These are phyloP conservation scores for Hymenochirus boettgeri DNA, from an alignment of 2,113 vertebrate genomes.

Conservation along the genomic window DNA sequence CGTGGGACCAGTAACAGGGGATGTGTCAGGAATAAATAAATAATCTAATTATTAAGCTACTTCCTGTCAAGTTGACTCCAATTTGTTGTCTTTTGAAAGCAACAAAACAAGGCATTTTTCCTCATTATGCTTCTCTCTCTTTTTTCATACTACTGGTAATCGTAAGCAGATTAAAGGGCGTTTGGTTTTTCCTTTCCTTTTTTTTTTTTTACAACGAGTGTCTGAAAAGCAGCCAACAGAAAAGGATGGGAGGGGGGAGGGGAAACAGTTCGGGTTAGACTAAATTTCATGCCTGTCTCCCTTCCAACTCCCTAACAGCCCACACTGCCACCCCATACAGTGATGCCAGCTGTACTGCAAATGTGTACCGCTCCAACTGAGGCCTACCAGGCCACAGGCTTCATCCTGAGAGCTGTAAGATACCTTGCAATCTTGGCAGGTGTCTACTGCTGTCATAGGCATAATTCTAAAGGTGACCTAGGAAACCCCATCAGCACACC, in stretches of 20 bases:
- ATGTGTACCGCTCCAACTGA: slow-evolving; percentile 89
- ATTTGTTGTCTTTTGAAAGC: slow-evolving; percentile 88
- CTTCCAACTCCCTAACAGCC: slow-evolving; percentile 91
- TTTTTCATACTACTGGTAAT: slow-evolving; percentile 83
- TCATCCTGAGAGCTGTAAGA: slow-evolving; percentile 82
- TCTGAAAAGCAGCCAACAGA: slow-evolving; percentile 80
- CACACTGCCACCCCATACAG: slow-evolving; percentile 96
- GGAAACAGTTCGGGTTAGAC: slow-evolving; percentile 78
- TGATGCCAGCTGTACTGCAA: slow-evolving; percentile 99
- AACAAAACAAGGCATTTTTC: slow-evolving; percentile 92
- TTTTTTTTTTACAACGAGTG: slow-evolving; percentile 57
- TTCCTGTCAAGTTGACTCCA: slow-evolving; percentile 90
- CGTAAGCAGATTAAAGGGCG: slow-evolving; percentile 82
- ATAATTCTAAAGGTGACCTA: slow-evolving; percentile 94
- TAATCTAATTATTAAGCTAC: slow-evolving; percentile 92
- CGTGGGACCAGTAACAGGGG: slow-evolving; percentile 82
- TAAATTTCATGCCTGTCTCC: slow-evolving; percentile 89
- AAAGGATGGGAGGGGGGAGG: slow-evolving; percentile 44
- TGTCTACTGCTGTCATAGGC: slow-evolving; percentile 87
- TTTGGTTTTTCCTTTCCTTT: slow-evolving; percentile 75
- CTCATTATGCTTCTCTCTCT: slow-evolving; percentile 85
- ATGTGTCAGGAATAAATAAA: slow-evolving; percentile 95
- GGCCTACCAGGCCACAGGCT: slow-evolving; percentile 86
- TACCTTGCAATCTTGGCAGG: slow-evolving; percentile 91
- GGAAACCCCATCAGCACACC: slow-evolving; percentile 72